Evolutionary conservation across 2,888 invertebrate genomes (phyloP).

Genomic region (Seladonia tumulorum): DNA sequence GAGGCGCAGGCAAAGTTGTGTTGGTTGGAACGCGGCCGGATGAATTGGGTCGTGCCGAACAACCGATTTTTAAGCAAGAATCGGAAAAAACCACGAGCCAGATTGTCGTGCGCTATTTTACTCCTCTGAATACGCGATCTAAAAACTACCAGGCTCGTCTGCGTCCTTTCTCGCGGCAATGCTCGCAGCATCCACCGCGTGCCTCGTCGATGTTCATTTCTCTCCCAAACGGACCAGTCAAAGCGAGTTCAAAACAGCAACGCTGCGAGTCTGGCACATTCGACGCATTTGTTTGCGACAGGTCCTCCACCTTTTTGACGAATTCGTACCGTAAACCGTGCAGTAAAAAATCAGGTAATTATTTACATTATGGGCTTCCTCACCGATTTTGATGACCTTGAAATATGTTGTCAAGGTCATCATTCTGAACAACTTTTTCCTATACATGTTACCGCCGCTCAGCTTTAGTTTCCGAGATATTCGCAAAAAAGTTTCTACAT

Average conservation of each 20-base stretch:
- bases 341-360: too few species aligned
- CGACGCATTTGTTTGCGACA: too few species aligned
- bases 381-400: too few species aligned
- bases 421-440: too few species aligned
- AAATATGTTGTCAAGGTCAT: too few species aligned
- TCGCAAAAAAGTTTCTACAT: too few species aligned
- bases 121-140: background rate
- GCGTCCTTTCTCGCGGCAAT: background rate
- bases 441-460: too few species aligned
- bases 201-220: background rate
- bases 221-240: background rate
- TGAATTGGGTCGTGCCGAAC: conserved; percentile 9
- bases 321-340: too few species aligned
- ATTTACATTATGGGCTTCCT: too few species aligned
- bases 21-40: background rate
- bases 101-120: background rate
- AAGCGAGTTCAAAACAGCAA: background rate
- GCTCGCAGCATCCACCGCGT: background rate
- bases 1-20: background rate
- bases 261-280: too few species aligned
- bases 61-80: background rate
- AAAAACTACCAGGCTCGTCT: background rate
- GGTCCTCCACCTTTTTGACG: too few species aligned
- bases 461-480: too few species aligned
- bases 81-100: background rate